These are phyloP conservation scores for Trisateles emortualis DNA, from an alignment of 2,888 invertebrate genomes.

Conservation along the genomic window DNA sequence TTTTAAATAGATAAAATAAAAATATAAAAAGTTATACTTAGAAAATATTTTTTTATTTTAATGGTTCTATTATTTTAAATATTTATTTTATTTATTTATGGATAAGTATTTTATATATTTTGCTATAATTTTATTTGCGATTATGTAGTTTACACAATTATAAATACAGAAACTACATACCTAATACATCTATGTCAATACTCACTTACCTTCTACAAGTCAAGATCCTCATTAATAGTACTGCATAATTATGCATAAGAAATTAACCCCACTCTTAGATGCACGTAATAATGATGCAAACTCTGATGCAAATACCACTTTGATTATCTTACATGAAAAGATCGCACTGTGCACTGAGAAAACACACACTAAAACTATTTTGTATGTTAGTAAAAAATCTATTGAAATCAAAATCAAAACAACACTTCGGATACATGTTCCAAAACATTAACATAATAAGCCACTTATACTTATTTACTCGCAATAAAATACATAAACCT, in stretches of 20 bases:
- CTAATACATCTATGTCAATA: conserved; percentile 13
- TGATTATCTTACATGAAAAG: conserved; percentile 21
- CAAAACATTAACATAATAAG: conserved; percentile 29
- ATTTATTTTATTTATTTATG: too few species aligned
- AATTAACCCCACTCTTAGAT: conserved; percentile 33
- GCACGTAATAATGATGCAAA: conserved; percentile 17
- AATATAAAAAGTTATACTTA: too few species aligned
- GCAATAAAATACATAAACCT: conserved; percentile 37
- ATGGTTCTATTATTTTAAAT: too few species aligned
- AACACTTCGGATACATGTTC: conserved; percentile 11
- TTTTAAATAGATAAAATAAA: too few species aligned
- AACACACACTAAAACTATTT: conserved; percentile 11
- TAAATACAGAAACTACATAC: conserved; percentile 18
- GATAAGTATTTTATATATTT: not conserved
- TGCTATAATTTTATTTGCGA: not conserved
- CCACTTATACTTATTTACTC: conserved; percentile 39
- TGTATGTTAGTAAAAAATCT: conserved; percentile 10
- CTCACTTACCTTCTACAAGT: conserved; percentile 42
- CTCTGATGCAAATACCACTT: conserved; percentile 17
- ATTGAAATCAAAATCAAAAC: conserved; percentile 16
- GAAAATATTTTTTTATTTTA: too few species aligned
- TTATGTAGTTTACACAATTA: conserved; percentile 13
- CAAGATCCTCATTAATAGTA: conserved; percentile 30
- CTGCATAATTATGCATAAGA: conserved; percentile 35
- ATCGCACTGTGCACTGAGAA: conserved; percentile 19